phyloP scores from a whole-genome alignment of 1,140 invertebrate species.

The Bombus terrestris region DNA sequence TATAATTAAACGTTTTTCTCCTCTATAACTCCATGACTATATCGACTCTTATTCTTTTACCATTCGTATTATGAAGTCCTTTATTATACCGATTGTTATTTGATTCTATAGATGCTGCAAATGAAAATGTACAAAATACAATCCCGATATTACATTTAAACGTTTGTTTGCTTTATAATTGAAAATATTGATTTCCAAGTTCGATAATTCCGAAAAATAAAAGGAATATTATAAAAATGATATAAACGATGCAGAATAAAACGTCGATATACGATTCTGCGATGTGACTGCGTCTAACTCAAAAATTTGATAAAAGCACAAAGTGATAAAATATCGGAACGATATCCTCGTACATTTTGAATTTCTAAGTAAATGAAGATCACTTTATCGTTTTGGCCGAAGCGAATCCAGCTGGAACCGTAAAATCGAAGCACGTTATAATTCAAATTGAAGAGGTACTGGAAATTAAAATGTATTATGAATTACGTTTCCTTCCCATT shows the following conservation, averaged over 20 bases:
- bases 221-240: not conserved
- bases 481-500: not conserved
- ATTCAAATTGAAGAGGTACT: not conserved
- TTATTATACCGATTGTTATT: too few relatives aligned
- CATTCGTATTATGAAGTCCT: too few relatives aligned
- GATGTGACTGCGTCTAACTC: not conserved
- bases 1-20: too few relatives aligned
- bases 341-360: not conserved
- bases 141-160: not conserved
- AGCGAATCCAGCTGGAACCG: too few relatives aligned
- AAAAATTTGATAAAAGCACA: not conserved
- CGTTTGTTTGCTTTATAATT: not conserved
- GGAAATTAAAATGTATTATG: not conserved
- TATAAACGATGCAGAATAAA: not conserved
- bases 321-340: not conserved
- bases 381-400: not conserved
- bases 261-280: not conserved
- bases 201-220: not conserved
- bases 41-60: too few relatives aligned
- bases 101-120: too few relatives aligned
- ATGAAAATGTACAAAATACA: not conserved
- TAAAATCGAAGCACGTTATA: not conserved
- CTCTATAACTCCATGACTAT: too few relatives aligned
- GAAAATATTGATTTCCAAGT: not conserved
- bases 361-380: not conserved